Base-by-base conservation (phyloP, 2,797 vertebrate species). In the Phaenicophaeus curvirostris region DNA sequence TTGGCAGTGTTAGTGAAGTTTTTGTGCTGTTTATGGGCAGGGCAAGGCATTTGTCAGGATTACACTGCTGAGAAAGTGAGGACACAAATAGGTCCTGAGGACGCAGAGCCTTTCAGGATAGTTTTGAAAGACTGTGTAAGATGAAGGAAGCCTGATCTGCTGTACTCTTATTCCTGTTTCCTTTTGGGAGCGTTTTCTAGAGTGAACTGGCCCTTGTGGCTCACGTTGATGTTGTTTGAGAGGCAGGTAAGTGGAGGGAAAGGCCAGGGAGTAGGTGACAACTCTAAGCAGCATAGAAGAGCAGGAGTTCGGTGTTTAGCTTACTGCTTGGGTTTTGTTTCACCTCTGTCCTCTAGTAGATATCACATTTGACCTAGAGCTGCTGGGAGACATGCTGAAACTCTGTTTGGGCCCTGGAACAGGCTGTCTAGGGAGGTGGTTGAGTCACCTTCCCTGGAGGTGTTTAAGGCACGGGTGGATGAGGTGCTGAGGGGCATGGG, bases 151-250 rank as follows among this genome's bases (percentile, higher is more conserved):
- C 23, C 17, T 9, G 7, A 6, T 41, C 21, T 46, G 33, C 8
- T 71, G 30, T 9, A 9, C 15, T 24, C 9, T 53, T 42, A 21
- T 9, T 71, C 11, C 6, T 73, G 0, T 15, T 73, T 55, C 37
- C 28, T 65, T 74, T 67, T 50, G 35, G 11, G 18, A 46, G 6
- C 31, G 11, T 74, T 41, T 89, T 66, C 30, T 54, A 9, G 65
- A 62, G 66, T 42, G 35, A 88, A 8, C 15, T 66, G 46, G 16
- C 21, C 15, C 8, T 31, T 68, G 41, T 35, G 31, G 6, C 3
- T 72, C 0, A 0, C 6, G 2, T 2, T n/a, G 12, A 9, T 73
- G 27, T 31, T 62, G 33, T 41, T n/a, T 57, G 28, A 11, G 48
- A 62, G 28, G 24, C 33, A 66, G 33, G 4, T 71, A 15, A 41